Evolutionary conservation across 2,888 invertebrate genomes (phyloP).

Genomic region (Lordiphosa fenestrarum): DNA sequence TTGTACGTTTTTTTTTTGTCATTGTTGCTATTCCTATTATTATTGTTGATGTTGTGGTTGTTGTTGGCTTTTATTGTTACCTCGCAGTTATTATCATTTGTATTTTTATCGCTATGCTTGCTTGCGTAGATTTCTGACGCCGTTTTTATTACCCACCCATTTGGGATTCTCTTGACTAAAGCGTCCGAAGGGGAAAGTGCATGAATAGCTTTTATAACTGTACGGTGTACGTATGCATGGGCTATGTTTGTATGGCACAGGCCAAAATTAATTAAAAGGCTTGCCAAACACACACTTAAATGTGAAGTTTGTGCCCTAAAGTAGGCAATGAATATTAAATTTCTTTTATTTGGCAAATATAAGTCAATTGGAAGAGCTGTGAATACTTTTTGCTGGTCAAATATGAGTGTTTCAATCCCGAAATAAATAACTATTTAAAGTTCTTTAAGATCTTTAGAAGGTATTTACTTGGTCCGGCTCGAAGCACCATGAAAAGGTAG

Average conservation of each 20-base stretch:
- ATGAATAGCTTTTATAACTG: constrained; percentile 14
- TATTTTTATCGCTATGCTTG: constrained; percentile 15
- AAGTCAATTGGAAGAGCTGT: not conserved
- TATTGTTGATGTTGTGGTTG: constrained; percentile 11
- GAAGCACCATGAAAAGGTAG: no score
- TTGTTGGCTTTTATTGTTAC: constrained; percentile 19
- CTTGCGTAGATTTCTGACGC: constrained; percentile 19
- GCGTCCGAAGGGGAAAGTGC: constrained; percentile 25
- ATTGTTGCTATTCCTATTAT: constrained; percentile 13
- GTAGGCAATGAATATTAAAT: constrained; percentile 35
- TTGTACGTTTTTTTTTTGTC: constrained; percentile 9
- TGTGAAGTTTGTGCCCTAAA: constrained; percentile 10
- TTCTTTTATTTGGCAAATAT: constrained; percentile 18
- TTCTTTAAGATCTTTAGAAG: no score
- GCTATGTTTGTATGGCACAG: constrained; percentile 12
- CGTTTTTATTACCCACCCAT: constrained; percentile 24
- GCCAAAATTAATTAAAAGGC: constrained; percentile 37
- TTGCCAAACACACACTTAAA: constrained; percentile 15
- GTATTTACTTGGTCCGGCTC: no score
- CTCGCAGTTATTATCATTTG: constrained; percentile 33
- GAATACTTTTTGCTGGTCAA: no score
- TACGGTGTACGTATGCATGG: constrained; percentile 12
- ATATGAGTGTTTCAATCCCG: no score
- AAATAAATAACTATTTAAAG: no score
- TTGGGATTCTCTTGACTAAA: not conserved